phyloP scores from a whole-genome alignment of 2,113 vertebrate species.

The Gambusia affinis region DNA sequence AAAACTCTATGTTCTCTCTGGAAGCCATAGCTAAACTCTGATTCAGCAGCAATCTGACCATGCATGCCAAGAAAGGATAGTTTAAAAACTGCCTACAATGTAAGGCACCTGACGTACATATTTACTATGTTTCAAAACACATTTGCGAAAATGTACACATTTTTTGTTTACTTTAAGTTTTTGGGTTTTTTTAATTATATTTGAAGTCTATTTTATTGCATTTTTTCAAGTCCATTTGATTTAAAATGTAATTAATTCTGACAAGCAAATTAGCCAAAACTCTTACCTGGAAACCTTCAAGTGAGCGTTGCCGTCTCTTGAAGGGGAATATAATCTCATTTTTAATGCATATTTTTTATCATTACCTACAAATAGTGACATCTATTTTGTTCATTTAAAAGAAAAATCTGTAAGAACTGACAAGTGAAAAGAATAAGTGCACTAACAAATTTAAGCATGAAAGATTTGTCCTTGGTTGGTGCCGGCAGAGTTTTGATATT shows the following conservation, averaged over 20 bases:
- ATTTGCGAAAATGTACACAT: not conserved
- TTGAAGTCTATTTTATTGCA: constrained; percentile 1
- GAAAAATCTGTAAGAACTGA: too few relatives aligned
- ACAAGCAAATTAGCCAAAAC: not conserved
- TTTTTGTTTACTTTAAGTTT: not conserved
- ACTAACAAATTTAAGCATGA: too few relatives aligned
- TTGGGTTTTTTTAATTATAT: not conserved
- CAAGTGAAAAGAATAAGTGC: too few relatives aligned
- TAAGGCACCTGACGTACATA: constrained; percentile 24
- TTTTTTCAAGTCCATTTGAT: constrained; percentile 13
- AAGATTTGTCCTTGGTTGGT: too few relatives aligned
- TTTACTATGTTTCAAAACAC: constrained; percentile 2
- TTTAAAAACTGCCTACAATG: constrained; percentile 47
- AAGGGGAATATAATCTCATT: not conserved
- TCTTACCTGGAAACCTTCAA: not conserved
- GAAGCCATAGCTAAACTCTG: constrained; percentile 57
- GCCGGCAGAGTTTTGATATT: too few relatives aligned
- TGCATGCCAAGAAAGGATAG: constrained; percentile 32
- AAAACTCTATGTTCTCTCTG: constrained; percentile 68
- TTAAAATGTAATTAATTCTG: constrained; percentile 18
- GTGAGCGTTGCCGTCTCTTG: not conserved
- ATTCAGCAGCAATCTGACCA: constrained; percentile 50
- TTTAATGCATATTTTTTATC: not conserved
- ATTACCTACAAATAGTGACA: not conserved
- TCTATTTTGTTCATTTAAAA: too few relatives aligned